phyloP scores from a whole-genome alignment of 1,140 invertebrate species.

The Cotesia glomerata region DNA sequence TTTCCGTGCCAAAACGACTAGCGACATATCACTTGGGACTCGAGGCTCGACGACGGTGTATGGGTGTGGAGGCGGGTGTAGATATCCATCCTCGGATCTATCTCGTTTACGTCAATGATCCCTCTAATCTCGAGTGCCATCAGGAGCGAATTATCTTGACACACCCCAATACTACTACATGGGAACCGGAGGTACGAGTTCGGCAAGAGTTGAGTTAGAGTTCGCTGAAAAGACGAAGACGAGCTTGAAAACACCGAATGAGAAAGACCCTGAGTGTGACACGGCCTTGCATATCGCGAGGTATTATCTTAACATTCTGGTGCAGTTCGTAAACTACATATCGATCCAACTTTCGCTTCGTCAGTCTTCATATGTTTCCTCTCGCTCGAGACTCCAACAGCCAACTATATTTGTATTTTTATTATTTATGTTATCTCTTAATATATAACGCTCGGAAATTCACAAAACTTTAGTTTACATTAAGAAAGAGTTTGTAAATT shows the following conservation, averaged over 20 bases:
- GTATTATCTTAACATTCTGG: slow-evolving; percentile 22
- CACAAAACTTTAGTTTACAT: too few relatives aligned
- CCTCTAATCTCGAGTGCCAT: slow-evolving; percentile 24
- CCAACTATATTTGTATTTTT: neutral
- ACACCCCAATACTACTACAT: neutral
- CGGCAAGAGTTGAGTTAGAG: too few relatives aligned
- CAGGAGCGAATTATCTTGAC: slow-evolving; percentile 21
- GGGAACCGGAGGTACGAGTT: too few relatives aligned
- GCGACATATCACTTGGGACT: too few relatives aligned
- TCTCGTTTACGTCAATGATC: slow-evolving; percentile 20
- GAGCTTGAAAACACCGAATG: neutral
- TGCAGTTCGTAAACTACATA: slow-evolving; percentile 16
- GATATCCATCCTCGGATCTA: neutral
- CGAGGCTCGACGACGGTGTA: neutral
- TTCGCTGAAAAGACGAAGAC: too few relatives aligned
- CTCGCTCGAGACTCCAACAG: neutral
- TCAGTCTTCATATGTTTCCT: neutral
- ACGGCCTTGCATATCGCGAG: neutral
- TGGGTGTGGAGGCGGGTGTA: neutral
- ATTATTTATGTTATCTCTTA: too few relatives aligned
- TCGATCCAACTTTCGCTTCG: slow-evolving; percentile 3
- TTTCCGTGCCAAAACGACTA: neutral
- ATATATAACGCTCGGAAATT: too few relatives aligned
- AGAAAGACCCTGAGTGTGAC: neutral
- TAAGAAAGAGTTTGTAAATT: too few relatives aligned